Percentiles rank a stretch among this genome's conserved stretches.
These are phyloP conservation scores for Antechinus flavipes DNA, from an alignment of 2,113 vertebrate species.

Conservation along the genomic window DNA sequence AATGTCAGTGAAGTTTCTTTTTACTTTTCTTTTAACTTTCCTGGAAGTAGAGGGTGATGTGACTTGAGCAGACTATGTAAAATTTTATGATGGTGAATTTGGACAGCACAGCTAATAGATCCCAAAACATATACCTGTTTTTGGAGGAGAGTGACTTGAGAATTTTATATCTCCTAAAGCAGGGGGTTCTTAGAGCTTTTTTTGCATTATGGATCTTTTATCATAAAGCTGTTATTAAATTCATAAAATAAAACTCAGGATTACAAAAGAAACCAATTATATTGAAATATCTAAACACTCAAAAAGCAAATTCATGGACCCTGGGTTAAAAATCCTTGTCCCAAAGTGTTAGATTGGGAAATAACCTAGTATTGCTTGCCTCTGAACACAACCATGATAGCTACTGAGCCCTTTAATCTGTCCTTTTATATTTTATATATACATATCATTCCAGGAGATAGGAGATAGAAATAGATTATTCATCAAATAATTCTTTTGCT, in stretches of 20 bases:
- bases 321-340: conserved; percentile 9
- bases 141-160: background rate
- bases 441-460: background rate
- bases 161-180: background rate
- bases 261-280: conserved; percentile 7
- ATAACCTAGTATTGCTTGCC: background rate
- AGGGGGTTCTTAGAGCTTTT: background rate
- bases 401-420: background rate
- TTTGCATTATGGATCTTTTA: background rate
- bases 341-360: conserved; percentile 1
- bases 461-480: conserved; percentile 11
- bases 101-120: background rate
- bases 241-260: background rate
- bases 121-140: background rate
- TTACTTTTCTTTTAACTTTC: background rate
- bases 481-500: background rate
- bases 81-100: background rate
- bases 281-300: conserved; percentile 23
- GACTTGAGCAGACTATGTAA: background rate
- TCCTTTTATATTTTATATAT: background rate
- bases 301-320: conserved; percentile 30
- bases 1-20: background rate
- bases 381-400: background rate
- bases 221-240: background rate
- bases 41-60: background rate